A percentile compares a stretch with the other conserved stretches of the same genome.
Evolutionary conservation across 2,797 vertebrate genomes (phyloP).

Genomic region (Scleropages formosus): DNA sequence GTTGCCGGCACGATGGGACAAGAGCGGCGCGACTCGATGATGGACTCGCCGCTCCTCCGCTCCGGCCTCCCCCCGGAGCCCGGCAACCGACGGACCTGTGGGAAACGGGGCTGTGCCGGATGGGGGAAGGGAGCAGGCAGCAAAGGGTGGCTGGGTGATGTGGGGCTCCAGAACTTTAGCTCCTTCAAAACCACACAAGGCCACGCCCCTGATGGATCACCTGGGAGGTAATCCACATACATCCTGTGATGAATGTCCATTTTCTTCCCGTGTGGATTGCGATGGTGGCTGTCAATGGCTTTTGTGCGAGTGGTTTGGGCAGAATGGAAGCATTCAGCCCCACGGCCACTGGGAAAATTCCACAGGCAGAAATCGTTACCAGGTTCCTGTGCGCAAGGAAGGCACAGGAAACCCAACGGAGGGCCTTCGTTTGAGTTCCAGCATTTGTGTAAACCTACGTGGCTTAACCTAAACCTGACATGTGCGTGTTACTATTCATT

Average conservation of each 20-base stretch:
- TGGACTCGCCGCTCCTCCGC: constrained; percentile 61
- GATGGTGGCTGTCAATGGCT: not conserved
- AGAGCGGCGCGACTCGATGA: constrained; percentile 59
- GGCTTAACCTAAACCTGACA: not conserved
- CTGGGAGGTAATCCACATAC: not conserved
- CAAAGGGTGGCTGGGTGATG: not conserved
- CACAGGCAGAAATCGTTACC: not conserved
- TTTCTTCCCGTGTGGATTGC: not conserved
- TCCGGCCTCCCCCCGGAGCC: constrained; percentile 43
- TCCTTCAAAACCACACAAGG: not conserved
- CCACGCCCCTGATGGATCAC: not conserved
- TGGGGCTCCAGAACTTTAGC: not conserved
- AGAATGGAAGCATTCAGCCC: not conserved
- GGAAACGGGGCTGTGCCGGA: not conserved
- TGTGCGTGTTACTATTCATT: too few species aligned
- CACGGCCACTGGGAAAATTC: not conserved
- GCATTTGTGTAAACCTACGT: not conserved
- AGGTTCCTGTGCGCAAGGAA: not conserved
- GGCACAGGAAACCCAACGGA: not conserved
- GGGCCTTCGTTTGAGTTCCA: not conserved
- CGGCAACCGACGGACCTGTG: not conserved
- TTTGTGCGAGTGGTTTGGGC: not conserved
- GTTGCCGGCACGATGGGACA: constrained; percentile 64
- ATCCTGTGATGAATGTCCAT: constrained; percentile 1
- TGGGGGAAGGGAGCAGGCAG: not conserved